phyloP scores from a whole-genome alignment of 2,113 vertebrate species.

The Euleptes europaea region DNA sequence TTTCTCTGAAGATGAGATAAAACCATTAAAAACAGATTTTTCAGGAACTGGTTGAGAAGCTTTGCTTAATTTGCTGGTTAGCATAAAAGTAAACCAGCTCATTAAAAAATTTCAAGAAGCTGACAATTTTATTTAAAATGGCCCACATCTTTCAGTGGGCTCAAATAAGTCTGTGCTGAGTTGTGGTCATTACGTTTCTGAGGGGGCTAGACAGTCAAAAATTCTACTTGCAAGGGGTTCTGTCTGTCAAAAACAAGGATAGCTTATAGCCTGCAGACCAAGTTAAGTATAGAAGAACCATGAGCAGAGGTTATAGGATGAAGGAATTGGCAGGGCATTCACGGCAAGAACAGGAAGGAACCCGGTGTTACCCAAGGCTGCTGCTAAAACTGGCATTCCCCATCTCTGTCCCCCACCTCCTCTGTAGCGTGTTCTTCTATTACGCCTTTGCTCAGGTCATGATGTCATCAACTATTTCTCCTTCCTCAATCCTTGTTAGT shows the following conservation, averaged over 20 bases:
- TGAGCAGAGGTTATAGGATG: neutral
- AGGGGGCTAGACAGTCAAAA: too few relatives aligned
- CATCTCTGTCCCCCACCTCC: too few relatives aligned
- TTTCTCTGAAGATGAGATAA: neutral
- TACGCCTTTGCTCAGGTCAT: neutral
- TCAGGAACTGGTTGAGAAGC: too few relatives aligned
- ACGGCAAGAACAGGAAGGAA: neutral
- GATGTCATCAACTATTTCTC: neutral
- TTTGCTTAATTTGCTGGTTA: neutral
- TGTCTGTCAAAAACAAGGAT: neutral
- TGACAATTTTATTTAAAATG: neutral
- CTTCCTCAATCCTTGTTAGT: too few relatives aligned
- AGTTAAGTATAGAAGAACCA: neutral
- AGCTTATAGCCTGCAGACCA: neutral
- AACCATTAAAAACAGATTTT: too few relatives aligned
- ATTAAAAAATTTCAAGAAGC: neutral
- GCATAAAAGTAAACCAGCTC: neutral
- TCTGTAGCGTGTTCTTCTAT: neutral
- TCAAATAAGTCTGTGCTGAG: too few relatives aligned
- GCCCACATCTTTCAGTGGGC: neutral
- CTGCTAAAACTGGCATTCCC: neutral
- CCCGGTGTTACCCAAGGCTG: neutral
- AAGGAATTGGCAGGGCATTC: neutral
- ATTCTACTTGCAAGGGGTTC: neutral
- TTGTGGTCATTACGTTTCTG: neutral